phyloP scores from a whole-genome alignment of 1,140 invertebrate genomes.

The Drosophila aff. region DNA sequence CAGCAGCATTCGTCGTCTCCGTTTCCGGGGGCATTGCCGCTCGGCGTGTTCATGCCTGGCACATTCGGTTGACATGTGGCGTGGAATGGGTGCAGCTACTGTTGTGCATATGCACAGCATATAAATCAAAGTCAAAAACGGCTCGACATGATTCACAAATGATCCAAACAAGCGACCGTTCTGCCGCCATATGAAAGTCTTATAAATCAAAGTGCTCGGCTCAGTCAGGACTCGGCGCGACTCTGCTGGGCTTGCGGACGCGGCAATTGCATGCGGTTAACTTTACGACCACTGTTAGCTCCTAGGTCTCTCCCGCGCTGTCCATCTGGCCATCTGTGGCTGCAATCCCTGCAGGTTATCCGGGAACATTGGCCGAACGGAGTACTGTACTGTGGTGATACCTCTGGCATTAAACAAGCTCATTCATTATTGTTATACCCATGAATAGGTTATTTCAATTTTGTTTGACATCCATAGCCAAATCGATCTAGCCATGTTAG shows the following conservation, averaged over 20 bases:
- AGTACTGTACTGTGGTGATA: conserved; percentile 3
- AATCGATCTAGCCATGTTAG: no score
- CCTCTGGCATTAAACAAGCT: background rate
- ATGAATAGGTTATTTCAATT: no score
- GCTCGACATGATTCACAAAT: conserved; percentile 80
- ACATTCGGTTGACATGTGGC: conserved; percentile 28
- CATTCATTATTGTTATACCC: no score
- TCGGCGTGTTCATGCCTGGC: conserved; percentile 18
- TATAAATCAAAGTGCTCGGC: conserved; percentile 69
- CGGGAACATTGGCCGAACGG: conserved; percentile 36
- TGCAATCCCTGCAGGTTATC: conserved; percentile 46
- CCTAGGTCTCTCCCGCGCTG: background rate
- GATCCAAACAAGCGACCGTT: conserved; percentile 66
- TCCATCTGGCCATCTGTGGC: conserved; percentile 14
- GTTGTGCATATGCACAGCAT: conserved; percentile 62
- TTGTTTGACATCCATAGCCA: no score
- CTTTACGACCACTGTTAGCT: conserved; percentile 39
- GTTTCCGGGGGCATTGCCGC: conserved; percentile 46
- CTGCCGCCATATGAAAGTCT: conserved; percentile 72
- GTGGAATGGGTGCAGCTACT: conserved; percentile 6
- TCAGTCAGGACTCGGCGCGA: conserved; percentile 18
- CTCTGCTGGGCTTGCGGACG: conserved; percentile 2
- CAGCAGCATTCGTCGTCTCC: conserved; percentile 46
- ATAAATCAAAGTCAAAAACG: conserved; percentile 80
- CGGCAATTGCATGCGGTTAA: conserved; percentile 55